These are phyloP conservation scores for Thoracochromis brauschi DNA, from an alignment of 2,113 vertebrate species.

Conservation along the genomic window DNA sequence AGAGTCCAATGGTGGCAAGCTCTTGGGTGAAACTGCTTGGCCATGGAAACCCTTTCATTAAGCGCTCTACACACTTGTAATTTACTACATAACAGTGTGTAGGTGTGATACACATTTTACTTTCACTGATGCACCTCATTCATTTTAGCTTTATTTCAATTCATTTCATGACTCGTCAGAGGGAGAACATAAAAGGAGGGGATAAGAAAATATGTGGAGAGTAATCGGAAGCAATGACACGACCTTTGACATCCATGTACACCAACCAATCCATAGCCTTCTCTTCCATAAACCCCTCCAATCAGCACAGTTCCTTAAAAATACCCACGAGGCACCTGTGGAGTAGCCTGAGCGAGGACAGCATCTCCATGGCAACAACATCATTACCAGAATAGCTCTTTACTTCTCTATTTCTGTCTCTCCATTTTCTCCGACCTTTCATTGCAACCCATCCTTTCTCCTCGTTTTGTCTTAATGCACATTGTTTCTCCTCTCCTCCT, in stretches of 20 bases:
- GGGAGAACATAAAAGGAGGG: not conserved
- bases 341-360: slow-evolving; percentile 40
- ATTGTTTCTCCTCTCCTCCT: not conserved
- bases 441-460: not conserved
- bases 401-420: slow-evolving; percentile 39
- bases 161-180: not conserved
- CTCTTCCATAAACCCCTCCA: slow-evolving; percentile 2
- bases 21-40: not conserved
- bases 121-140: not conserved
- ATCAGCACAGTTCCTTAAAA: slow-evolving; percentile 26
- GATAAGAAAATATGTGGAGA: not conserved
- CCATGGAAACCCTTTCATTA: not conserved
- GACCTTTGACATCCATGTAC: slow-evolving; percentile 35
- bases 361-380: slow-evolving; percentile 60
- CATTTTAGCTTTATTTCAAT: not conserved
- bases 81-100: not conserved
- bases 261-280: not conserved
- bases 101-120: not conserved
- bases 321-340: slow-evolving; percentile 52
- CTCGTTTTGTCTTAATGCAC: not conserved
- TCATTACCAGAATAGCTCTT: slow-evolving; percentile 59
- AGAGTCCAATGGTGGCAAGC: not conserved
- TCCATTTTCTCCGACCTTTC: slow-evolving; percentile 2
- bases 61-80: not conserved
- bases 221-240: not conserved